Evolutionary conservation across 2,797 vertebrate species (phyloP), one percentile per base, ranked within the genome.

Genomic region (Mycteria americana): DNA sequence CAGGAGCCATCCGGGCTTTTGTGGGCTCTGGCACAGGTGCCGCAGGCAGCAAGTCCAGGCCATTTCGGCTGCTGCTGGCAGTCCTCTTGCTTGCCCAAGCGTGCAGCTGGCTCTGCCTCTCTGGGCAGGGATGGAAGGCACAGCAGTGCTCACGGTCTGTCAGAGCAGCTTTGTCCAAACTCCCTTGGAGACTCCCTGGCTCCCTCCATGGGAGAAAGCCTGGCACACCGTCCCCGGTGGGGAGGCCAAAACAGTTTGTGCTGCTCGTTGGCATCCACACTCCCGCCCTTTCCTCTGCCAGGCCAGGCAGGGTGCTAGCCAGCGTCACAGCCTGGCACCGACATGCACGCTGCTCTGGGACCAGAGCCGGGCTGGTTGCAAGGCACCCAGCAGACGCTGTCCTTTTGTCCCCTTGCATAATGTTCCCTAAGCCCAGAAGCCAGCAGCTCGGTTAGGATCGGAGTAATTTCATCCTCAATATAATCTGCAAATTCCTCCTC

Each of bases 181-280:
- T 76, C 22, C n/a, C 50, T 11, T 30, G 39, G 39, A 22, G 53
- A 16, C 9, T 25, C 54, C 39, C 13, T 10, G 27, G 22, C 13
- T 30, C 6, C 28, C 21, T 76, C 33, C 5, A 0, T 2, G 12
- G 24, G 6, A 64, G 50, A 37, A 59, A 65, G n/a, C 46, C 84
- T 92, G 78, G 67, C 63, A 68, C 8, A 0, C 5, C 0, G 0
- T 18, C 37, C 11, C 10, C 1, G 0, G 3, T 28, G 28, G 18
- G 35, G 28, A 48, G 9, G 30, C n/a, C 77, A 87, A 65, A 27
- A 0, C 64, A 48, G 18, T 41, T 14, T 15, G 53, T 75, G 73
- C 35, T 3, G 3, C 51, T 63, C 0, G 0, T 43, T 46, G 56
- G 22, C 37, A 65, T 18, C 57, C 33, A 30, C 23, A 0, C 6